These are phyloP conservation scores for Parnassius glacialis DNA, from an alignment of 2,888 invertebrate genomes.

Conservation along the genomic window DNA sequence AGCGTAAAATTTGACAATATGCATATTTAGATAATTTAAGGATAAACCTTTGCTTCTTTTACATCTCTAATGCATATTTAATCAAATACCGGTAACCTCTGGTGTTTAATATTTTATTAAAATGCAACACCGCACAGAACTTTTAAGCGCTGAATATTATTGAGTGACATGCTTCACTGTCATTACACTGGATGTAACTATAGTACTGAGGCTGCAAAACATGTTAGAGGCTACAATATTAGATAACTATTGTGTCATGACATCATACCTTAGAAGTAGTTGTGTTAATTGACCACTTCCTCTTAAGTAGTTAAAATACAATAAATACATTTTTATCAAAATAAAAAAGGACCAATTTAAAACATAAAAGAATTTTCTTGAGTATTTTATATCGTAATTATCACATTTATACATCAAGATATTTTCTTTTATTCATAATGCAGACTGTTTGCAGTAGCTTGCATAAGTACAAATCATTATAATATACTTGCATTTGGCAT, in stretches of 20 bases:
- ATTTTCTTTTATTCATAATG: too few relatives aligned
- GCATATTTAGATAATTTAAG: too few relatives aligned
- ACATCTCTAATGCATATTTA: too few relatives aligned
- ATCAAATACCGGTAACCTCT: neutral
- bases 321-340: neutral
- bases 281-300: slow-evolving; percentile 48
- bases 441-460: too few relatives aligned
- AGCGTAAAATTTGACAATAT: too few relatives aligned
- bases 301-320: slow-evolving; percentile 26
- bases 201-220: slow-evolving; percentile 25
- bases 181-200: slow-evolving; percentile 7
- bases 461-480: too few relatives aligned
- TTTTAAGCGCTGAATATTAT: neutral
- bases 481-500: too few relatives aligned
- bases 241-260: slow-evolving; percentile 49
- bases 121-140: neutral
- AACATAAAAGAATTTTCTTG: too few relatives aligned
- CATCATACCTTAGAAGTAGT: slow-evolving; percentile 46
- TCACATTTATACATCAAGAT: too few relatives aligned
- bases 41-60: too few relatives aligned
- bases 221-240: slow-evolving; percentile 41
- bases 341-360: too few relatives aligned
- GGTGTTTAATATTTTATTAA: neutral
- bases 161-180: neutral
- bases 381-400: too few relatives aligned